These are phyloP conservation scores for Callipepla squamata DNA, from an alignment of 2,113 vertebrate species.

Conservation along the genomic window DNA sequence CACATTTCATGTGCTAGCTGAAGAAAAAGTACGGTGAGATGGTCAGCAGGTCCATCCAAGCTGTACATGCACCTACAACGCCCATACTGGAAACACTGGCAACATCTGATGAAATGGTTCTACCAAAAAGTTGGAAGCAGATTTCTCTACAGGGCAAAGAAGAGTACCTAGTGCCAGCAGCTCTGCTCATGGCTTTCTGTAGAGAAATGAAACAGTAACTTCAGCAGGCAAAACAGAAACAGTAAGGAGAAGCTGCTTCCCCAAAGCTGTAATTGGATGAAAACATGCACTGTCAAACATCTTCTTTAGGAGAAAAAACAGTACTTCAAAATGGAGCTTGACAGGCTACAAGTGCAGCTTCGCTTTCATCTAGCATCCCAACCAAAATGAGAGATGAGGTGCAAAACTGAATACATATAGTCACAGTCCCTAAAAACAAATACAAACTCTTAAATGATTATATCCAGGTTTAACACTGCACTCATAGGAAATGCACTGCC, in stretches of 20 bases:
- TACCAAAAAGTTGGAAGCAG: neutral
- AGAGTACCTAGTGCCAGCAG: neutral
- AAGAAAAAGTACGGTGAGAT: neutral
- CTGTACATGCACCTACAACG: neutral
- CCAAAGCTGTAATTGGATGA: neutral
- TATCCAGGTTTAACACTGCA: neutral
- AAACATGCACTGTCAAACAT: neutral
- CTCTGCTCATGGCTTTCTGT: neutral
- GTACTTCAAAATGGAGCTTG: neutral
- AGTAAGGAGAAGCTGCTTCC: neutral
- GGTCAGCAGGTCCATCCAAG: neutral
- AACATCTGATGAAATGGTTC: neutral
- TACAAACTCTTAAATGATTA: neutral
- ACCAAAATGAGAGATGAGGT: neutral
- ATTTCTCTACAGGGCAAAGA: neutral
- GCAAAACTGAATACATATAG: accelerated
- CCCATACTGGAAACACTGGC: neutral
- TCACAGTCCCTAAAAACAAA: neutral
- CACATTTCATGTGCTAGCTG: neutral
- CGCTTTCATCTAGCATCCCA: neutral
- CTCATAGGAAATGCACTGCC: neutral
- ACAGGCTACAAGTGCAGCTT: neutral
- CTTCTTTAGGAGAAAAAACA: neutral
- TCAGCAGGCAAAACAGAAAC: neutral
- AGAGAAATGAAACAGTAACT: neutral